Base-by-base conservation (phyloP, 1,140 invertebrate species). In the Panulirus ornatus region DNA sequence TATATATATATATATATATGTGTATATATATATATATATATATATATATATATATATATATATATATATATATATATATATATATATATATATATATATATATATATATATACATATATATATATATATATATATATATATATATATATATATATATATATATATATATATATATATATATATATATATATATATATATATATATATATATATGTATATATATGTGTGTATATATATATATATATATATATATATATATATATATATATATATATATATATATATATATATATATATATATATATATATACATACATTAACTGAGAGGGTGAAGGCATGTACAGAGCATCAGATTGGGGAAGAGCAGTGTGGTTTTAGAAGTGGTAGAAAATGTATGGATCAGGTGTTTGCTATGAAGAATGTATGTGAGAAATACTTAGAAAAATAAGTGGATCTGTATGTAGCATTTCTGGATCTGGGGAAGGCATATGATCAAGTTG, bases 231-330 rank as follows among this genome's bases (percentile, higher is more conserved):
- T 75, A 81, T 81, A 54, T 47, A 81, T 54, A 81, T 47, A 81
- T 75, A 34, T 9, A 75, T 75, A 75, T 30, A 75, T 75, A 75
- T 30, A 75, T 75, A 75, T 14, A 75, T 34, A 75, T 14, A 75
- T 34, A 75, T 14, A 81, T 51, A 81, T 3, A 81, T 51, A 51
- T 51, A 81, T 81, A 81, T 51, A 81, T 81, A 81, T 51, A 51
- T 81, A 51, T 51, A 81, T 51, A 81, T 2, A 81, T 81, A 51
- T n/a, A 81, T 51, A 51, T 19, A 81, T 51, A 51, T 2, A 81
- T 47, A 81, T 16, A 81, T 81, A 44, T 44, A 81, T 81, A 8
- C 1, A 8, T n/a, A n/a, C n/a, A n/a, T n/a, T n/a, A n/a, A n/a
- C n/a, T n/a, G n/a, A n/a, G n/a, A n/a, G n/a, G n/a, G n/a, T n/a